Evolutionary conservation across 30 jellyfish, hydroid and myxozoan genomes (phyloP), one percentile per base, ranked within the genome.

Genomic region (Phacellophora camtschatica): DNA sequence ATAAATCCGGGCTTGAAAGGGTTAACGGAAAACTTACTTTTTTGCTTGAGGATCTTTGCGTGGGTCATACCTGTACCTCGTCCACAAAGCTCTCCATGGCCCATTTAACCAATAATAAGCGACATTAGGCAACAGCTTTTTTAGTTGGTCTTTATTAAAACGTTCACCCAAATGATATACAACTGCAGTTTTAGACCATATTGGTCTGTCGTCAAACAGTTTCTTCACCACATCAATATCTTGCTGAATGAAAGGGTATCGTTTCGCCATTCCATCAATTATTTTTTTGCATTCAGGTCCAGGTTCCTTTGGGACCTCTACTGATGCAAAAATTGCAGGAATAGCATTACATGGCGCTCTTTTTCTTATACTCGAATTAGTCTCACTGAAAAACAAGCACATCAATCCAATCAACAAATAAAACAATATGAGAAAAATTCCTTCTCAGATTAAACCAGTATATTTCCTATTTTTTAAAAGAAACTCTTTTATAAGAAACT

Each of bases 31-130:
- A 20, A 18, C 92, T 1, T 55, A 83, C 95, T 57, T 69, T 56
- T 85, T 77, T 0, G 96, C 91, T 19, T 71, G 89, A 12, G 98
- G 95, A 35, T 78, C 79, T 64, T 91, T 72, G 0, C 98, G 48
- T n/a, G 98, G 98, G 32, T 91, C 98, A 71, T 84, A 91, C 4
- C 96, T 96, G 77, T 67, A 83, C 42, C 96, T 95, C 53, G 92
- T 86, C 98, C 98, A 91, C 41, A 91, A 53, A 0, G 96, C 83
- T 20, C 96, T 76, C 98, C 98, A 91, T 8, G 98, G 98, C 8
- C 98, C 98, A 62, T 80, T 91, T 48, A 91, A 28, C 98, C 98
- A 91, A 56, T 91, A 91, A 51, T 57, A 91, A 8, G 96, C 95
- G 49, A 77, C 82, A 74, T 46, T 71, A 9, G 90, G 89, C 63